Conservation (phyloP, 2,888 invertebrate species). For the Noctua comes region DNA sequence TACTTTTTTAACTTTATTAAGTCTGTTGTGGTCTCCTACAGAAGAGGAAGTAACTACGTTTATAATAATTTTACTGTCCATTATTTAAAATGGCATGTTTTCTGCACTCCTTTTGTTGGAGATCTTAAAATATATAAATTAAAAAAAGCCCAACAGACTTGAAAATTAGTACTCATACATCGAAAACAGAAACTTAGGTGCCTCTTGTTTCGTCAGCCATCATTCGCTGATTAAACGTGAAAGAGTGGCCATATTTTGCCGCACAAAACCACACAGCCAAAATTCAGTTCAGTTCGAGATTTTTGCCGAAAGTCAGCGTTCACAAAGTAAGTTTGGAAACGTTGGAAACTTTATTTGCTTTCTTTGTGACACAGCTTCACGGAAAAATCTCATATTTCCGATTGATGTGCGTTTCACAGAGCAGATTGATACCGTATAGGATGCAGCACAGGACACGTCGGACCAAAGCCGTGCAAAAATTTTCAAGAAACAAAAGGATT, state of each 20-base stretch:
- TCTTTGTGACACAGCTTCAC: slow-evolving; percentile 48
- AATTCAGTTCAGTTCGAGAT: slow-evolving; percentile 13
- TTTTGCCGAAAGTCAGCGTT: slow-evolving; percentile 20
- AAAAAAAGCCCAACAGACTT: too few species aligned
- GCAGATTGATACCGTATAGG: slow-evolving; percentile 20
- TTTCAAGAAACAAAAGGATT: neutral
- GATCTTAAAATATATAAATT: too few species aligned
- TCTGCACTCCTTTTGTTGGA: neutral
- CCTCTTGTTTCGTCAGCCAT: neutral
- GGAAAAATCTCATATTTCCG: slow-evolving; percentile 45
- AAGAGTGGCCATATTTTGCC: neutral
- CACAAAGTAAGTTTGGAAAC: slow-evolving; percentile 52
- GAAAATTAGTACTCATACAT: too few species aligned
- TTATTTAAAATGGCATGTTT: neutral
- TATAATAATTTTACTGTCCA: neutral
- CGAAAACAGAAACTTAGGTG: neutral
- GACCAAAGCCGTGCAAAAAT: neutral
- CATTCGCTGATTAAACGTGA: neutral
- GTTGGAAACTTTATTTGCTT: slow-evolving; percentile 48
- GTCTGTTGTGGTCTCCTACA: too few species aligned
- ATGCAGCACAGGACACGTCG: neutral
- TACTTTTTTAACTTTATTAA: too few species aligned
- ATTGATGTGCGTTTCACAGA: slow-evolving; percentile 43
- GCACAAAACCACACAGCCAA: neutral
- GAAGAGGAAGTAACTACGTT: too few species aligned